Base-by-base conservation (phyloP, 2,113 vertebrate species). In the Tyto alba region DNA sequence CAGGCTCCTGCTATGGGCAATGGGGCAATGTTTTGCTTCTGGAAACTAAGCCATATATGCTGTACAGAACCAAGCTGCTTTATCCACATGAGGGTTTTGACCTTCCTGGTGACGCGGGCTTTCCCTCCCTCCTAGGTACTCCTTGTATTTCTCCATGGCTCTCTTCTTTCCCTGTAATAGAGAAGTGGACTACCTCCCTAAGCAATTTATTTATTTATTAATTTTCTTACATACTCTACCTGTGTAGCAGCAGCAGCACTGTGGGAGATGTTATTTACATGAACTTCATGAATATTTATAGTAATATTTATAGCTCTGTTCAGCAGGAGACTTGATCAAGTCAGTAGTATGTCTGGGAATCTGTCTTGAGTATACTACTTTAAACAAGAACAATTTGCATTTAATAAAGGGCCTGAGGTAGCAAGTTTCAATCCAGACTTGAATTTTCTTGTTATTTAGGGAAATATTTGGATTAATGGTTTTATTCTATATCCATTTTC, bases 261-360 rank as follows among this genome's bases (percentile, higher is more conserved):
- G 90, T 94, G 29, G 95, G 95, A 86, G 88, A 93, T 43, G 88
- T 76, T 96, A 97, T 96, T 96, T 97, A 96, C 95, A 88, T 83
- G 95, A 96, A 90, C 50, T 91, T 96, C 96, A 96, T 97, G 96
- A 97, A 97, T 97, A 97, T 97, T 97, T 96, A 96, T 96, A 69
- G 62, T 47, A 85, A 93, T 95, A 97, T 96, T 97, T 96, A 97
- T 96, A 97, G 89, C 79, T 81, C 85, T 96, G 81, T 96, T 93
- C 94, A 94, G 95, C 95, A 80, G 94, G 94, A 95, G 95, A 66
- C 75, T 95, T 93, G 96, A 96, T 96, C 95, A 94, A 97, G 95
- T 90, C 95, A 95, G 63, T 96, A 88, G 92, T 85, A 96, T 25
- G 85, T 94, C 92, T 96, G 88, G 79, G 67, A 85, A 91, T 66